Base-by-base conservation (phyloP, 2,797 vertebrate species). In the Coranthus polyacanthus region DNA sequence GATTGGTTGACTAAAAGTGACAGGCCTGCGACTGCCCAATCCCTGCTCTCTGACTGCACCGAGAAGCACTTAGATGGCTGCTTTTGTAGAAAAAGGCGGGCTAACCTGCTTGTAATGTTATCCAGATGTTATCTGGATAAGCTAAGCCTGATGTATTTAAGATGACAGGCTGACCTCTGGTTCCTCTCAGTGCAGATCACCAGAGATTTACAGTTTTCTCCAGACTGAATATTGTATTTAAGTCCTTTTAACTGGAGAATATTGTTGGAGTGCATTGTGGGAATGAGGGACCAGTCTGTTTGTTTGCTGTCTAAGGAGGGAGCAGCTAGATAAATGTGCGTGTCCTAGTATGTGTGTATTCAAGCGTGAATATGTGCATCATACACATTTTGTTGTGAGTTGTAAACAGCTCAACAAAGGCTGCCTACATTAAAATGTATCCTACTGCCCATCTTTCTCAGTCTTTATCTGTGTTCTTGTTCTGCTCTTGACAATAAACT, bases 121-220 rank as follows among this genome's bases (percentile, higher is more conserved):
- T 80, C 86, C 87, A 89, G 88, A 87, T 89, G 80, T 77, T 82
- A 74, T 84, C 62, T 75, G 82, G 72, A 64, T 72, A 75, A 66
- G 47, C 68, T 44, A 66, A 80, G 75, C 47, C 50, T 84, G 82
- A 83, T 66, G 73, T 82, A 88, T 89, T 88, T 82, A 84, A 83
- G 75, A 60, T 83, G 85, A 86, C 85, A 84, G 78, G 16, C 67
- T 78, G 76, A 87, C 83, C 88, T 60, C 75, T 38, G 82, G 61
- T 65, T 89, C 83, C 64, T 88, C 84, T 74, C 74, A 1, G 53
- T 49, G 71, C 61, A 65, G 76, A 83, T 81, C 88, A 60, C 71
- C 52, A 70, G 61, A 87, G 86, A 84, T 83, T 85, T 86, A 72
- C 72, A 56, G 68, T 68, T 86, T 79, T 81, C 68, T 66, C 45